Evolutionary conservation across 2,113 vertebrate species (phyloP), one percentile per base, ranked within the genome.

Genomic region (Cyphomyrus discorhynchus): DNA sequence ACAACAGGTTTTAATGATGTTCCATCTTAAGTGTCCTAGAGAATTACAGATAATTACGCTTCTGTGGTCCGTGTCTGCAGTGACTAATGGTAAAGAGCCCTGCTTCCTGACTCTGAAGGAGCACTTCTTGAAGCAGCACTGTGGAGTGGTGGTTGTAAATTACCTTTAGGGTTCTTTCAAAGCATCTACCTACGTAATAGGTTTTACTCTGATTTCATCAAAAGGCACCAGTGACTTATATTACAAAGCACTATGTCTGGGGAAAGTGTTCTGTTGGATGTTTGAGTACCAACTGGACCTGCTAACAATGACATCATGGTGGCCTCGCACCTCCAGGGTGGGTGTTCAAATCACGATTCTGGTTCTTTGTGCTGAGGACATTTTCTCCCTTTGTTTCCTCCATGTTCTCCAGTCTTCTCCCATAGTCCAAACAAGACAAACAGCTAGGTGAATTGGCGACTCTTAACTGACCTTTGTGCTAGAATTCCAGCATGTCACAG

Each of bases 21-120:
- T 50, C 87, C 53, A 46, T 88, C 52, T 88, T 58, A 77, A 89
- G 88, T 77, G 27, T 35, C 47, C 47, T 35, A 42, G 45, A 89
- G 66, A 89, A 77, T 89, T 80, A 10, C 47, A 50, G 46, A 89
- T 77, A 77, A 89, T 89, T 89, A 49, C 70, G 70, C 66, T 74
- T 74, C 27, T 24, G 13, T 0, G 7, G 24, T 31, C 45, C 45
- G 3, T 47, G 88, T 74, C 45, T 50, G 88, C n/a, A 50, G 47
- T 52, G 66, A 74, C 77, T 82, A 53, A 89, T 83, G 74, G 31
- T 52, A 50, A n/a, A 80, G 35, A 35, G 74, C 35, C 74, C 66
- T 89, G 62, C 49, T 77, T 77, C 24, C n/a, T 39, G 13, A 82
- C 35, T 77, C 24, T 89, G 50, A 89, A 89, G 49, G 88, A 50